Base-by-base conservation (phyloP, 35 echinoderm and acorn worm species). In the Apostichopus parvimensis region DNA sequence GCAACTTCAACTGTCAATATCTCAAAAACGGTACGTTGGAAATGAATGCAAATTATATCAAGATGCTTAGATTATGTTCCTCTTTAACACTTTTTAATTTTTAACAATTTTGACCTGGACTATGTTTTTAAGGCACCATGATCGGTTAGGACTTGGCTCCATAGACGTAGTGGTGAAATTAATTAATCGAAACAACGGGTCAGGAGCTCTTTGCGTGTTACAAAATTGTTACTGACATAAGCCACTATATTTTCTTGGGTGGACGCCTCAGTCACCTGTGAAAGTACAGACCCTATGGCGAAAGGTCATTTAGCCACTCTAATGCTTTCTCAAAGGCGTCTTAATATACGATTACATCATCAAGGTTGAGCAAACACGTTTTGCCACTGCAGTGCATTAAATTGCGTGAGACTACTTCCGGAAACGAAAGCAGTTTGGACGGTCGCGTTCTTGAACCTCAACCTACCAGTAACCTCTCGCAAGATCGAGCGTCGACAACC, bases 391-490 rank as follows among this genome's bases (percentile, higher is more conserved):
- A 95, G 45, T 0, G 87, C 94, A 8, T 79, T 88, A 21, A 54
- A 94, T 21, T 90, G 55, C 21, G 15, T 90, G 1, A 90, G 80
- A 6, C 77, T 87, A 66, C 79, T 28, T 2, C 26, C 52, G 26
- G 65, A 79, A 3, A 87, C 89, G 8, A 92, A 91, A 8, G 66
- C 79, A 11, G 80, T 84, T 92, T 92, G 55, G 54, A 9, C 80
- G 22, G 72, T 90, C 93, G 18, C 53, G 21, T 23, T 82, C 78
- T 4, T 73, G 56, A 17, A 93, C 18, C 20, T 93, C 87, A 5
- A 91, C 91, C 23, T 97, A 93, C 90, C 95, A 97, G 76, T 93
- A 94, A 4, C 95, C 95, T 28, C 81, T 91, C 1, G 91, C 91
- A 9, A 97, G 65, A 71, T 98, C 94, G 6, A 98, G 64, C 0